These are phyloP conservation scores for Andrena fulva DNA, from an alignment of 2,888 invertebrate genomes.

Conservation along the genomic window DNA sequence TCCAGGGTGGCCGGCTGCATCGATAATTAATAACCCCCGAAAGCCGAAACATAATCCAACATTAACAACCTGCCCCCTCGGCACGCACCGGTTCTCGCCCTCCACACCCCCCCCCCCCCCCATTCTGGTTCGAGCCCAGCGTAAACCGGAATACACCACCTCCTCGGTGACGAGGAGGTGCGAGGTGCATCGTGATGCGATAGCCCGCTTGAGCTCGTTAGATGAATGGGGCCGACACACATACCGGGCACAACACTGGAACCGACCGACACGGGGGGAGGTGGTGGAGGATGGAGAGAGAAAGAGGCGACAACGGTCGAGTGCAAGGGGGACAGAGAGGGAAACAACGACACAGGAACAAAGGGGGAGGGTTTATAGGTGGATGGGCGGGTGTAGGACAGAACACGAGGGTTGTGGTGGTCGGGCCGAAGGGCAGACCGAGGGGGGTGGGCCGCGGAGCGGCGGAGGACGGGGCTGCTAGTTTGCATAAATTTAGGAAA, in stretches of 20 bases:
- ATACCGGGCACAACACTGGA: conserved; percentile 51
- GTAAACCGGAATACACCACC: conserved; percentile 57
- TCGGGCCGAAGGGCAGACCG: conserved; percentile 55
- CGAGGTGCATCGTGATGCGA: conserved; percentile 63
- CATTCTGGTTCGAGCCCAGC: background rate
- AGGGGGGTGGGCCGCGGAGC: conserved; percentile 1
- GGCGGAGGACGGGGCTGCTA: conserved; percentile 72
- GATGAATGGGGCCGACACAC: conserved; percentile 81
- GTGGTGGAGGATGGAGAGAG: background rate
- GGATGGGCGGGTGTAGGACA: conserved; percentile 43
- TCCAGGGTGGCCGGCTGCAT: conserved; percentile 23
- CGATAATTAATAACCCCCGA: conserved; percentile 61
- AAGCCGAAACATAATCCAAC: conserved; percentile 64
- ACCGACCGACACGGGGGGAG: conserved; percentile 36
- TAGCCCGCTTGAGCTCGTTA: conserved; percentile 79
- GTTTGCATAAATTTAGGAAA: conserved; percentile 85
- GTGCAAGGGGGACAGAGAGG: conserved; percentile 18
- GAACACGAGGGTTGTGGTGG: conserved; percentile 44
- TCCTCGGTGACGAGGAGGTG: conserved; percentile 65
- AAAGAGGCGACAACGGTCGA: conserved; percentile 13
- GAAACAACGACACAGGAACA: conserved; percentile 9
- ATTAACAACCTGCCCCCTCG: conserved; percentile 47
- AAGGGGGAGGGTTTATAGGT: conserved; percentile 45
- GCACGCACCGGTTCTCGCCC: background rate
- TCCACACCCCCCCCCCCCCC: background rate